A percentile compares a stretch with the other conserved stretches of the same genome.
These are phyloP conservation scores for Temnothorax unifasciatus DNA, from an alignment of 2,888 invertebrate genomes.

Conservation along the genomic window DNA sequence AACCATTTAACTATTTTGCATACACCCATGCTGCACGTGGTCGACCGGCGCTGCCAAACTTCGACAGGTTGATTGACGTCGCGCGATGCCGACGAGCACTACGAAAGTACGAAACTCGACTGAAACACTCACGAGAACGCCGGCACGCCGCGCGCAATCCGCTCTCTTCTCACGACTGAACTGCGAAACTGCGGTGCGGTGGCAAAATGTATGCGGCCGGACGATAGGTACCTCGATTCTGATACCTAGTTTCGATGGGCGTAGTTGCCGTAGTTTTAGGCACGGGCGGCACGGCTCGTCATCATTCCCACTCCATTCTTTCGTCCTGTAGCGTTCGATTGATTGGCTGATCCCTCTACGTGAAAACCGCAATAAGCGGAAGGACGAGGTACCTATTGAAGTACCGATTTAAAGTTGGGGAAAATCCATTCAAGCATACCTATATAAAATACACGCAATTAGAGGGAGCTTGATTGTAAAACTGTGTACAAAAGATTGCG, in stretches of 20 bases:
- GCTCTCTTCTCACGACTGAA: conserved; percentile 59
- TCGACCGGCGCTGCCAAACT: conserved; percentile 59
- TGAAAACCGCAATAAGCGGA: background rate
- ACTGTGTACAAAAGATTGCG: background rate
- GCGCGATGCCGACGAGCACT: conserved; percentile 41
- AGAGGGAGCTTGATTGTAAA: background rate
- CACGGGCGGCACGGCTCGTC: conserved; percentile 1
- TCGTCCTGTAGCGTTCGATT: conserved; percentile 3
- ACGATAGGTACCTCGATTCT: conserved; percentile 51
- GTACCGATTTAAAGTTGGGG: background rate
- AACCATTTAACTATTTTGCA: conserved; percentile 82
- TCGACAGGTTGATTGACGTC: conserved; percentile 48
- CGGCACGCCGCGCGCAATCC: conserved; percentile 36
- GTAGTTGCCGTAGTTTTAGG: conserved; percentile 3
- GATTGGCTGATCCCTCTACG: background rate
- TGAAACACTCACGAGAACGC: conserved; percentile 10
- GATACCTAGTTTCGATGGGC: conserved; percentile 62
- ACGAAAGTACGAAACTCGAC: conserved; percentile 16
- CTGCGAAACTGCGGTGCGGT: conserved; percentile 28
- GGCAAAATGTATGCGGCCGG: conserved; percentile 42
- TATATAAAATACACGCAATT: background rate
- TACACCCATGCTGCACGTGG: conserved; percentile 79
- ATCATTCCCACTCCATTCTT: conserved; percentile 17
- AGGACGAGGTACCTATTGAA: background rate
- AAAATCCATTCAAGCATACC: background rate